Evolutionary conservation across 2,113 vertebrate genomes (phyloP), one percentile per base, ranked within the genome.

Genomic region (Petrocephalus microphthalmus): DNA sequence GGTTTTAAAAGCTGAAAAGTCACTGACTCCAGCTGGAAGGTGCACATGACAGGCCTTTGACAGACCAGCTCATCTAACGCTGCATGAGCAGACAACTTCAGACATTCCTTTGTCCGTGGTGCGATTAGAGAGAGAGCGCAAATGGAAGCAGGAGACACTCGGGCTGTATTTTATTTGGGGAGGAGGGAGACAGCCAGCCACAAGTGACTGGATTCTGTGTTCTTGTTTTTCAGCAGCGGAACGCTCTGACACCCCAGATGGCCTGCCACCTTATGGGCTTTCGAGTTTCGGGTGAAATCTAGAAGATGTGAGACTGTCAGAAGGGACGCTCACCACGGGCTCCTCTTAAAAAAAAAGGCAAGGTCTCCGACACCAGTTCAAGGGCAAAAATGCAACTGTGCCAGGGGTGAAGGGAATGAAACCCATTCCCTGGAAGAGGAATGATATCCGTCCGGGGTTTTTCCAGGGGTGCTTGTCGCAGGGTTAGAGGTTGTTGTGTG

Each of bases 1-100:
- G 83, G 60, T 56, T 22, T 10, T 8, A 84, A 85, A 29, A 87
- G 91, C 89, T 91, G 86, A 91, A 91, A 64, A 89, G 91, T 92
- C 93, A 94, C 93, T 92, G 92, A 91, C 94, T 94, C 94, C 94
- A 93, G 94, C 94, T 91, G 91, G 91, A 92, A 74, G 90, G 92
- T 29, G 90, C 17, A 2, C 5, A 90, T 90, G 82, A 86, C 82
- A 91, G 92, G 89, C 49, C 87, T 53, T 90, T 91, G 90, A 92
- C 91, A 90, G 90, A 92, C 89, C 90, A 71, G 56, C 91, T 90
- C 90, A 91, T 93, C 91, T 78, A 87, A 51, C 89, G 89, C 57
- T 85, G 89, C 82, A 29, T 90, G 89, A 89, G 87, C 90, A 90
- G 89, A 90, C 91, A 84, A 87, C 90, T 83, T 91, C 71, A 91